phyloP scores from a whole-genome alignment of 2,888 invertebrate genomes.

The Lamproptera curius region DNA sequence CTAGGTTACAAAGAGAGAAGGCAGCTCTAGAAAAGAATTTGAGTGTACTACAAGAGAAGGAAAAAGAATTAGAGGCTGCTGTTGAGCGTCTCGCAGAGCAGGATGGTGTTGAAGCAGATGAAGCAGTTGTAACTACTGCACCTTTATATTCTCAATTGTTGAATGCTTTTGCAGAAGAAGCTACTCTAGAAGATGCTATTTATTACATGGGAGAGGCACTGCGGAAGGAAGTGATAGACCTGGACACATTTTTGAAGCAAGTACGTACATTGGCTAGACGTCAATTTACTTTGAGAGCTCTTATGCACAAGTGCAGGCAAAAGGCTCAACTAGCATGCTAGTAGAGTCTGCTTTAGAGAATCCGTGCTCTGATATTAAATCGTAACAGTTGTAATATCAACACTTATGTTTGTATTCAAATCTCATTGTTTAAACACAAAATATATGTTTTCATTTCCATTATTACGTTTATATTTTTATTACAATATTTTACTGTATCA shows the following conservation, averaged over 20 bases:
- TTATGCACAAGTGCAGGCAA: slow-evolving; percentile 98
- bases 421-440: no score
- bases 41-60: slow-evolving; percentile 89
- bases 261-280: slow-evolving; percentile 95
- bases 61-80: slow-evolving; percentile 89
- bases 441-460: no score
- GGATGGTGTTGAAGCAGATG: slow-evolving; percentile 94
- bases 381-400: no score
- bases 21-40: slow-evolving; percentile 91
- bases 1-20: slow-evolving; percentile 86
- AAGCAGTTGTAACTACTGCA: slow-evolving; percentile 97
- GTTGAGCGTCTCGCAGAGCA: slow-evolving; percentile 86
- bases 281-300: slow-evolving; percentile 96
- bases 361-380: no score
- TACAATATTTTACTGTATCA: no score
- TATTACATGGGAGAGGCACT: slow-evolving; percentile 98
- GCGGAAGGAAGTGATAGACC: slow-evolving; percentile 93
- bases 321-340: slow-evolving; percentile 92
- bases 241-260: slow-evolving; percentile 97
- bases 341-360: slow-evolving; percentile 26
- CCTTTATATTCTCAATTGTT: slow-evolving; percentile 97
- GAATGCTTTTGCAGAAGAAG: slow-evolving; percentile 97
- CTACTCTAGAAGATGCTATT: slow-evolving; percentile 98
- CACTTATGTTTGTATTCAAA: no score
- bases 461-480: no score